phyloP scores from a whole-genome alignment of 2,113 vertebrate species.

The Tonatia bakeri region DNA sequence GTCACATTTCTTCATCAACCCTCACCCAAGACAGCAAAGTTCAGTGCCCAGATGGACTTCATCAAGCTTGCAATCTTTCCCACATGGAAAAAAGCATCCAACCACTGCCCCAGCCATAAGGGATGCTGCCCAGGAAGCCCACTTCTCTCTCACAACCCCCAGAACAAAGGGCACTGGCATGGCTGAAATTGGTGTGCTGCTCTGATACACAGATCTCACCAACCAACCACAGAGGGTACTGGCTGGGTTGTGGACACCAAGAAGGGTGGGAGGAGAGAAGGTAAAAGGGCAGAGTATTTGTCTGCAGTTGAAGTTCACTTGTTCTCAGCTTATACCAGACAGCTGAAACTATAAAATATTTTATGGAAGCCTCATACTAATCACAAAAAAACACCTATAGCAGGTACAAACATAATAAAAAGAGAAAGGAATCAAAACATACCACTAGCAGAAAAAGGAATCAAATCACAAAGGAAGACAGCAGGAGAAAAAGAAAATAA shows the following conservation, averaged over 20 bases:
- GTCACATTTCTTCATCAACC: too few species aligned
- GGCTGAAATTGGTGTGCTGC: fast-evolving
- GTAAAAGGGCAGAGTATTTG: background rate
- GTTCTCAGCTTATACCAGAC: background rate
- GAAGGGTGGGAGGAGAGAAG: background rate
- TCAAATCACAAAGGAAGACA: background rate
- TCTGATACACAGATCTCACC: background rate
- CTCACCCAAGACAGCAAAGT: background rate
- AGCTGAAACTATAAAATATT: background rate
- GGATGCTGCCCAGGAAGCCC: background rate
- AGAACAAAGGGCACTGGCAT: background rate
- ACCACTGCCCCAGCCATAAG: too few species aligned
- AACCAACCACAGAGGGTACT: background rate
- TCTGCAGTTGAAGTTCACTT: background rate
- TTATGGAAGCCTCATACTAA: background rate
- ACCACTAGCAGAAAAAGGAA: background rate
- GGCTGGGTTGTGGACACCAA: background rate
- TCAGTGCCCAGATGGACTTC: background rate
- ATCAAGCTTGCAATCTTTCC: background rate
- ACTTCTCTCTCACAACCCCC: background rate
- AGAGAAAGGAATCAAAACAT: background rate
- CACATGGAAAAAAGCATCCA: background rate
- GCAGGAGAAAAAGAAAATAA: background rate
- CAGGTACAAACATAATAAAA: background rate
- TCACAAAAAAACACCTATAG: background rate